Base-by-base conservation (phyloP, 64 coral and sea anemone species). In the Stylophora pistillata region DNA sequence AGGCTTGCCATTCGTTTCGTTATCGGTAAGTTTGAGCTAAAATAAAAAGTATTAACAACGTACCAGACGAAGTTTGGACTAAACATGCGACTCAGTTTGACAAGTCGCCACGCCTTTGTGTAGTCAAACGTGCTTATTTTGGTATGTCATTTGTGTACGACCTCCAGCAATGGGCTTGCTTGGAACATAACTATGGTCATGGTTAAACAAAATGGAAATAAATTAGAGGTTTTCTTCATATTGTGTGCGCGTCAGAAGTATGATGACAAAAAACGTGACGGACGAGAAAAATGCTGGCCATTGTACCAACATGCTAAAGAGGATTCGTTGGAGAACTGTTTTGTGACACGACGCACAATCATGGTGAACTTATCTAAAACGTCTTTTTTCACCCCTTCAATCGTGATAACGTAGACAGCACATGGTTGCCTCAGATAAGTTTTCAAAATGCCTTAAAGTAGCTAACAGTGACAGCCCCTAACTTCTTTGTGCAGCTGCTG, bases 11-110 rank as follows among this genome's bases (percentile, higher is more conserved):
- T 60, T 90, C 86, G 89, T 86, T 93, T 88, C 85, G 77, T 71
- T 93, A 91, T 97, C 85, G 95, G 87, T 97, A 91, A 90, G 81
- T 87, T 97, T 93, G 88, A 93, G 95, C 91, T 97, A 91, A 89
- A 97, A 97, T 97, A 97, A 97, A 94, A 91, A 86, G 71, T 63
- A 58, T 82, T 47, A 69, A 64, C 62, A 84, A 84, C 80, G 3
- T 37, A 54, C 34, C 80, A 32, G 62, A 84, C 80, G 34, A 84
- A 53, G 80, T 70, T 84, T 84, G 6, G 80, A 84, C 80, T 69
- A 62, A 47, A 33, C 65, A 21, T 53, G 64, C 80, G 61, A 41
- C 33, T 84, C 80, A 69, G 30, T 65, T 23, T 20, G 27, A 53
- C 61, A 84, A 60, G 28, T 84, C 69, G 80, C 80, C 66, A 64